Percentiles rank a stretch among this genome's conserved stretches.
Evolutionary conservation across 2,888 invertebrate species (phyloP).

Genomic region (Phyllotreta cruciferae): DNA sequence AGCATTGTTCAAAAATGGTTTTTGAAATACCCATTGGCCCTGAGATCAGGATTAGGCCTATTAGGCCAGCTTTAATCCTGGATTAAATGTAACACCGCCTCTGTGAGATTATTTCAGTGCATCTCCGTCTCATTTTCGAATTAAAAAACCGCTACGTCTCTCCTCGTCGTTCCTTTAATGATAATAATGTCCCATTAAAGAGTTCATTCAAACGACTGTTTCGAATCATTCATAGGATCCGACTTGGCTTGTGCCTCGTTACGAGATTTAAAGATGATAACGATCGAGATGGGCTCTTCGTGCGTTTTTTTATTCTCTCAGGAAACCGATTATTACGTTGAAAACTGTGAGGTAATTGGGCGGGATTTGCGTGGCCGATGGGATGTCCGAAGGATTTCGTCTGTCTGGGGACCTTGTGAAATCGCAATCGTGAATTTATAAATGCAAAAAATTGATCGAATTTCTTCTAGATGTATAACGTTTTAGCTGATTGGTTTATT

Average conservation of each 20-base stretch:
- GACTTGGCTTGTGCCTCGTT: conserved; percentile 39
- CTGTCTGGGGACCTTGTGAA: no score
- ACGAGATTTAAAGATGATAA: conserved; percentile 37
- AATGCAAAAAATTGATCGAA: no score
- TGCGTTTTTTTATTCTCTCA: conserved; percentile 28
- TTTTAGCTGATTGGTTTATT: no score
- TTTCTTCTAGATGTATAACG: no score
- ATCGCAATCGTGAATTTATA: no score
- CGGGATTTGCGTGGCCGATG: conserved; percentile 9
- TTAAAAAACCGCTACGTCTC: conserved; percentile 19
- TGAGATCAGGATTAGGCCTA: background rate
- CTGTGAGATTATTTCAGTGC: conserved; percentile 22
- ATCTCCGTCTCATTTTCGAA: conserved; percentile 31
- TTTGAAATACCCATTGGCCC: conserved; percentile 3
- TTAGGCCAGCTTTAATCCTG: background rate
- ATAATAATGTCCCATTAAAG: conserved; percentile 38
- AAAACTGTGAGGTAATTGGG: conserved; percentile 19
- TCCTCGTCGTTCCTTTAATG: conserved; percentile 40
- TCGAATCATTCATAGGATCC: conserved; percentile 46
- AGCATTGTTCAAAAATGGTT: no score
- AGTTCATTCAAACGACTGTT: conserved; percentile 43
- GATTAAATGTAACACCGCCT: conserved; percentile 3
- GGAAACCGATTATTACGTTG: conserved; percentile 33
- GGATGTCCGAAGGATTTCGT: no score
- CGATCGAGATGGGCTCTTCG: conserved; percentile 32